Conservation (phyloP, 2,888 invertebrate genomes). For the Allolobophora icterica region DNA sequence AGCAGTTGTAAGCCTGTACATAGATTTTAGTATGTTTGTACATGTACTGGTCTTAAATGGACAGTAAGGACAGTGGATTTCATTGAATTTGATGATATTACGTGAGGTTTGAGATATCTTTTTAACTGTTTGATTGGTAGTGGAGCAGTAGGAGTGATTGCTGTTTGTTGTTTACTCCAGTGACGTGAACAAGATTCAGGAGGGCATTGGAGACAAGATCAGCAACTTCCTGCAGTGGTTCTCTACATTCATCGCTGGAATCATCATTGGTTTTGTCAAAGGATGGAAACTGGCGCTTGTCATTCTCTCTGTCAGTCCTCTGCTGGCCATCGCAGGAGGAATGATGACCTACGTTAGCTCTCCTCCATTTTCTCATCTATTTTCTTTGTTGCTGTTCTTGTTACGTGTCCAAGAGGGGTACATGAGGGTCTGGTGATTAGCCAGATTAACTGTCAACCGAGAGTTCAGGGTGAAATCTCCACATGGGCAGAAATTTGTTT, state of each 20-base stretch:
- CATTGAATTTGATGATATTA: background rate
- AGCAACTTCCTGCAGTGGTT: slow-evolving; percentile 77
- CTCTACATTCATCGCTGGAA: slow-evolving; percentile 73
- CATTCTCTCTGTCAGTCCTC: slow-evolving; percentile 77
- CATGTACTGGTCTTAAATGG: background rate
- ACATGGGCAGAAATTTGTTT: too few species aligned
- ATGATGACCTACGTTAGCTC: slow-evolving; percentile 67
- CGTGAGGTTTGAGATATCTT: background rate
- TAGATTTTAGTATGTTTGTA: background rate
- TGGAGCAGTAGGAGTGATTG: background rate
- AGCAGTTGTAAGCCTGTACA: too few species aligned
- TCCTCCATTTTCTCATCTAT: background rate
- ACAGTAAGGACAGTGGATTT: background rate
- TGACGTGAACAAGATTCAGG: slow-evolving; percentile 72
- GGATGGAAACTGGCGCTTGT: slow-evolving; percentile 84
- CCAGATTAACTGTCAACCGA: too few species aligned
- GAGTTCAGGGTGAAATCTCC: too few species aligned
- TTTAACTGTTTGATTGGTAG: background rate
- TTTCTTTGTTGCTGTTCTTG: background rate
- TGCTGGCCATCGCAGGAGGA: slow-evolving; percentile 78
- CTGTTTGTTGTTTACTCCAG: slow-evolving; percentile 55
- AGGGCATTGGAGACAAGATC: slow-evolving; percentile 83
- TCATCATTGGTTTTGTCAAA: slow-evolving; percentile 76
- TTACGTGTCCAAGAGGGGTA: too few species aligned
- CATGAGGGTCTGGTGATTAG: too few species aligned